A percentile compares a stretch with the other conserved stretches of the same genome.
These are phyloP conservation scores for Apostichopus parvimensis DNA, from an alignment of 35 echinoderm and acorn worm species.

Conservation along the genomic window DNA sequence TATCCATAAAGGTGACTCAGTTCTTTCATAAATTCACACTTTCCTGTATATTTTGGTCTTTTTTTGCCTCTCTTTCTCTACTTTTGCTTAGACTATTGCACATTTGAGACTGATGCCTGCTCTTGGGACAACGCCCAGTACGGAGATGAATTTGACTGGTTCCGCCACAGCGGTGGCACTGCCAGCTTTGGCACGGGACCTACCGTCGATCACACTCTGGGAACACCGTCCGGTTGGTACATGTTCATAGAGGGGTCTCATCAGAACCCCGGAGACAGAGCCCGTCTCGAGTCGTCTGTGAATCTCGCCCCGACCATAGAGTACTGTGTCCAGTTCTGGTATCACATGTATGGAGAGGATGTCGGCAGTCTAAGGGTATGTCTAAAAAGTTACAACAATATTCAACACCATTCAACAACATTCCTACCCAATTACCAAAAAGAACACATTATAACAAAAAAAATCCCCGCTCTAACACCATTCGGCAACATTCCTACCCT, in stretches of 20 bases:
- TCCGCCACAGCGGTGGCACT: slow-evolving; percentile 63
- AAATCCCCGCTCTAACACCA: too few species aligned
- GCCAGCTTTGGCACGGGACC: slow-evolving; percentile 65
- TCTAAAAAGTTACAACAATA: too few species aligned
- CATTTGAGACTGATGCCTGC: slow-evolving; percentile 82
- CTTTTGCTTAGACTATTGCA: slow-evolving; percentile 47
- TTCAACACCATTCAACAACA: too few species aligned
- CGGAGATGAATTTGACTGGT: slow-evolving; percentile 91
- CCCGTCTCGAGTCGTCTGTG: slow-evolving; percentile 54
- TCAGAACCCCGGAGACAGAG: slow-evolving; percentile 27
- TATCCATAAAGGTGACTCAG: not conserved
- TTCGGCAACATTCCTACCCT: too few species aligned
- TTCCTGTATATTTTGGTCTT: too few species aligned
- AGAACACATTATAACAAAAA: too few species aligned
- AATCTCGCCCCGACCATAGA: not conserved
- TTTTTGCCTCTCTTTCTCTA: too few species aligned
- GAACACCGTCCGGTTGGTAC: slow-evolving; percentile 68
- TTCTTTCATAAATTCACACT: too few species aligned
- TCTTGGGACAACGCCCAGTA: slow-evolving; percentile 62
- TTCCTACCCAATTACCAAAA: too few species aligned
- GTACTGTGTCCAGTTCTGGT: slow-evolving; percentile 91
- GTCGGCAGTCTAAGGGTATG: slow-evolving; percentile 56
- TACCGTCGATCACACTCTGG: slow-evolving; percentile 67
- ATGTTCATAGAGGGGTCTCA: slow-evolving; percentile 73
- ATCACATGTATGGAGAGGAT: slow-evolving; percentile 86